Evolutionary conservation across 2,888 invertebrate genomes (phyloP).

Genomic region (Cerastis leucographa): DNA sequence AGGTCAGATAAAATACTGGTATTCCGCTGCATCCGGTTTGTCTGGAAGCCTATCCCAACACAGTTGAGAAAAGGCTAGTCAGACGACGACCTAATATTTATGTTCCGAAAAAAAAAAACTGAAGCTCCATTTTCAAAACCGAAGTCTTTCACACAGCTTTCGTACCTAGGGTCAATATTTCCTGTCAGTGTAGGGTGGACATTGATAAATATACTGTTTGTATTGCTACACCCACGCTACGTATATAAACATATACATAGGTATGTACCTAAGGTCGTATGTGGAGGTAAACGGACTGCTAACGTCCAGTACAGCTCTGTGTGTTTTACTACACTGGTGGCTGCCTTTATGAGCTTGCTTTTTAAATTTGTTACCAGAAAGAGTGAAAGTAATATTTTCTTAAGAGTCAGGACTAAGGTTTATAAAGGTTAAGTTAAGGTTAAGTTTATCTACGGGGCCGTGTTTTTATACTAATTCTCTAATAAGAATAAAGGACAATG

Average conservation of each 20-base stretch:
- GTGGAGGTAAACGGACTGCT: slow-evolving; percentile 20
- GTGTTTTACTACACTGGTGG: slow-evolving; percentile 22
- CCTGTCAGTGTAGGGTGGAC: slow-evolving; percentile 28
- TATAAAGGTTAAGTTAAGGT: neutral
- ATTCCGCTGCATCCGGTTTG: too few relatives aligned
- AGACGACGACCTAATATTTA: neutral
- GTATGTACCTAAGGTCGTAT: neutral
- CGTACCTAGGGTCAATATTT: slow-evolving; percentile 32
- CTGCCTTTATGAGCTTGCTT: slow-evolving; percentile 4
- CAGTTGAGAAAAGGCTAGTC: too few relatives aligned
- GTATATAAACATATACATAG: neutral
- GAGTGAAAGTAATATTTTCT: neutral
- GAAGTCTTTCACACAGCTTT: slow-evolving; percentile 1
- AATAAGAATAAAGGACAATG: neutral
- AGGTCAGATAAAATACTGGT: too few relatives aligned
- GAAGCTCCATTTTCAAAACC: slow-evolving; percentile 7
- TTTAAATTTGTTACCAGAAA: slow-evolving; percentile 9
- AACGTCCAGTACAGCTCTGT: slow-evolving; percentile 12
- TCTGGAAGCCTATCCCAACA: too few relatives aligned
- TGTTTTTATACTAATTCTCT: neutral
- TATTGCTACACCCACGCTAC: slow-evolving; percentile 44
- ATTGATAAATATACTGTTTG: slow-evolving; percentile 41
- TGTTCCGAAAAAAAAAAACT: neutral
- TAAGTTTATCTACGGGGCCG: neutral
- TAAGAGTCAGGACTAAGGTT: too few relatives aligned